phyloP scores from a whole-genome alignment of 2,888 invertebrate genomes.

The Unio delphinus region DNA sequence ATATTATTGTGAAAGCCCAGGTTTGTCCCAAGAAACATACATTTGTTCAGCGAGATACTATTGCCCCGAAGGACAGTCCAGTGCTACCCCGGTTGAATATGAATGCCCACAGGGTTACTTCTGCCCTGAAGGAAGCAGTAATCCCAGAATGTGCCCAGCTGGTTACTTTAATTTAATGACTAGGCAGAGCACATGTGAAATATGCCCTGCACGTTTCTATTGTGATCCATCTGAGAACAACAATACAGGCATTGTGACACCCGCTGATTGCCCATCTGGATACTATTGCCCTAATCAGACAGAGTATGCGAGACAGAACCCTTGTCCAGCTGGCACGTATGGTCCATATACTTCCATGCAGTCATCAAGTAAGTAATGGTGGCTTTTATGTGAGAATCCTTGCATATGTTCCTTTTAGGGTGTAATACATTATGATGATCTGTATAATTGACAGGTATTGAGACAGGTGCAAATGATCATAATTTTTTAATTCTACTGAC shows the following conservation, averaged over 20 bases:
- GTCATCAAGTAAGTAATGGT: conserved; percentile 35
- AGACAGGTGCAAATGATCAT: too few relatives aligned
- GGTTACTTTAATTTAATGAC: conserved; percentile 56
- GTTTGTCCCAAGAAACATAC: conserved; percentile 52
- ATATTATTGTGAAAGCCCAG: conserved; percentile 60
- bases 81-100: conserved; percentile 49
- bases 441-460: too few relatives aligned
- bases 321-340: conserved; percentile 64
- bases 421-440: too few relatives aligned
- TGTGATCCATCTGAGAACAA: conserved; percentile 67
- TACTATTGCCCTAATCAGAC: conserved; percentile 64
- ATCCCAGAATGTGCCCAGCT: conserved; percentile 55
- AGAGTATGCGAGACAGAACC: conserved; percentile 54
- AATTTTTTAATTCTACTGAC: too few relatives aligned
- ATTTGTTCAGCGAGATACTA: conserved; percentile 62
- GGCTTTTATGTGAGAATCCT: too few relatives aligned
- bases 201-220: conserved; percentile 57
- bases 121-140: conserved; percentile 60
- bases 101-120: conserved; percentile 59
- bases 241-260: conserved; percentile 59
- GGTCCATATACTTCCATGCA: conserved; percentile 25
- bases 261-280: conserved; percentile 58
- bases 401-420: too few relatives aligned
- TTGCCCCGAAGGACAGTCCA: conserved; percentile 65
- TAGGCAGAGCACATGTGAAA: conserved; percentile 46